Base-by-base conservation (phyloP, 2,888 invertebrate genomes). In the Erebia palarica region DNA sequence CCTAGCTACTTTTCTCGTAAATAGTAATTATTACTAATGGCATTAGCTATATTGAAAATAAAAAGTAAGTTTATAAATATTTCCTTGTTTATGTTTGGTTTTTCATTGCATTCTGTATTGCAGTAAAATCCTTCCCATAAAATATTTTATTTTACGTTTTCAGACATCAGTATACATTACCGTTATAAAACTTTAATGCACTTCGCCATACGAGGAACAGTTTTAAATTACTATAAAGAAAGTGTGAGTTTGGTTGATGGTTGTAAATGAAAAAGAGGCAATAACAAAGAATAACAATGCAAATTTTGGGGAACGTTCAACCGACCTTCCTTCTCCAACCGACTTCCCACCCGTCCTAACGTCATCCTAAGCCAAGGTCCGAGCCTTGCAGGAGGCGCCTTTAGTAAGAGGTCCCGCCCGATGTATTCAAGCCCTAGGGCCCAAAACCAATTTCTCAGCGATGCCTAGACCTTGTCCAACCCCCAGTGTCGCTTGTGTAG, bases 141-240 rank as follows among this genome's bases (percentile, higher is more conserved):
- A 16, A 49, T 63, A 63, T 63, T 63, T 63, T 49, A 63, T 49
- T 63, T 63, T 49, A 63, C 63, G 53, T 57, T 51, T 55, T 4
- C 44, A 63, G 61, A 13, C 9, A 42, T 61, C 61, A 61, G 61
- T 44, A n/a, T 13, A 47, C 14, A 13, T 14, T 44, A 4, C 36
- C 27, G 51, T n/a, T 70, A 61, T 66, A 66, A 66, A 66, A 70
- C 65, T 44, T 60, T 70, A 70, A 70, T 70, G 61, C 61, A 49
- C 65, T 58, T 65, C 65, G 10, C 44, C 27, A 21, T 60, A 13
- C n/a, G 58, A 10, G 27, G 14, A 47, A 13, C 44, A 63, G 14
- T 47, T 21, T 18, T 47, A 47, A 16, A 36, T n/a, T 61, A 44
- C 18, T 18, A 18, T 47, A 61, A 42, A 16, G 9, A 60, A 0